phyloP scores from a whole-genome alignment of 1,140 invertebrate genomes.

The Drosophila takahashii region DNA sequence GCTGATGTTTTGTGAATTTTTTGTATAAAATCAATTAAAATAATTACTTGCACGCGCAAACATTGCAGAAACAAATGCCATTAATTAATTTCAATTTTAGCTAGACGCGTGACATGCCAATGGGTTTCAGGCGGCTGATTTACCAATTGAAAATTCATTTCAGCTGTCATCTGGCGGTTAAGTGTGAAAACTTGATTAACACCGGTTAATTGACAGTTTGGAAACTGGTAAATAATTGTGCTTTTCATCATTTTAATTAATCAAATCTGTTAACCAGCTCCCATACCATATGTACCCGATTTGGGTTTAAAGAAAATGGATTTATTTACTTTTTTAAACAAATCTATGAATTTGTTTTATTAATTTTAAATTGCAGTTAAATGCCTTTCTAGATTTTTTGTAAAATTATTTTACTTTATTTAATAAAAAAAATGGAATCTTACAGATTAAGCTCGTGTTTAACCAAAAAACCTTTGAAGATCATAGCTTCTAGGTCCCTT shows the following conservation, averaged over 20 bases:
- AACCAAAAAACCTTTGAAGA: not conserved
- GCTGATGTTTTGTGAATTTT: slow-evolving; percentile 16
- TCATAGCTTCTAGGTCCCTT: not conserved
- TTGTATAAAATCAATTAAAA: slow-evolving; percentile 24
- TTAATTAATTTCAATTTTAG: slow-evolving; percentile 40
- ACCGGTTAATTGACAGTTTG: slow-evolving; percentile 46
- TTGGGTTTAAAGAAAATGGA: not conserved
- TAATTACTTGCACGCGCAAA: slow-evolving; percentile 13
- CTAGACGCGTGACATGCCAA: slow-evolving; percentile 15
- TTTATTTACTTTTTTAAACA: no score
- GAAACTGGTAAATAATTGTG: slow-evolving; percentile 26
- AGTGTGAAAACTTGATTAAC: slow-evolving; percentile 55
- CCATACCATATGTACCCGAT: no score
- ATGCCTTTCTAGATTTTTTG: no score
- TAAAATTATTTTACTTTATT: no score
- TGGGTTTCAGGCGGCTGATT: slow-evolving; percentile 25
- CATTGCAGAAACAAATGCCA: slow-evolving; percentile 1
- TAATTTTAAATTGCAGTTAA: no score
- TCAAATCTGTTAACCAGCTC: not conserved
- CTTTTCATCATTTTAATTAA: not conserved
- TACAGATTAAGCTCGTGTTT: not conserved
- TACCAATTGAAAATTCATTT: slow-evolving; percentile 35
- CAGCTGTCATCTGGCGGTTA: slow-evolving; percentile 45
- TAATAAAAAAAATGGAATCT: no score
- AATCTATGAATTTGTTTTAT: no score